Conservation (phyloP, 2,888 invertebrate species). For the Acleris sparsana region DNA sequence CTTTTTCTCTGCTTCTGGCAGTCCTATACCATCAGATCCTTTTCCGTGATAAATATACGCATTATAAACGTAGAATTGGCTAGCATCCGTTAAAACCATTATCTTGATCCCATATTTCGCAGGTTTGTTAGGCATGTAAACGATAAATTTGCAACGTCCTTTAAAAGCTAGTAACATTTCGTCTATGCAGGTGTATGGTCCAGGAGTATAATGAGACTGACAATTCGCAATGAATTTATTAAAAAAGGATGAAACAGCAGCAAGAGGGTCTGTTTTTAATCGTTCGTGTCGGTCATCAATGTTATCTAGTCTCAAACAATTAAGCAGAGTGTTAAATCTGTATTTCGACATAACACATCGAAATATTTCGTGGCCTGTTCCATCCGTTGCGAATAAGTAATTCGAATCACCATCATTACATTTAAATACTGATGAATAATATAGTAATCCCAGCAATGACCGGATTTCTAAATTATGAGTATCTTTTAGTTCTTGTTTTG, state of each 20-base stretch:
- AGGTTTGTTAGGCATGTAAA: slow-evolving; percentile 1
- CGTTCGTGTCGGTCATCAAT: slow-evolving; percentile 35
- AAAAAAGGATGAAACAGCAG: slow-evolving; percentile 39
- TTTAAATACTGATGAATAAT: slow-evolving; percentile 34
- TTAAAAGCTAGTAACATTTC: slow-evolving; percentile 21
- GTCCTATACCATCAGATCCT: slow-evolving; percentile 45
- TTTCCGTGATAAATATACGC: slow-evolving; percentile 40
- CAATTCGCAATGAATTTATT: slow-evolving; percentile 40
- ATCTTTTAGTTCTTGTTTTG: slow-evolving; percentile 29
- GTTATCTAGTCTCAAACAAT: slow-evolving; percentile 42
- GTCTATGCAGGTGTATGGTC: slow-evolving; percentile 38
- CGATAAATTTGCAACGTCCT: slow-evolving; percentile 12
- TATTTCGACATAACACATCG: slow-evolving; percentile 40
- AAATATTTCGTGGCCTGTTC: slow-evolving; percentile 40
- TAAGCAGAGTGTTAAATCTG: slow-evolving; percentile 39
- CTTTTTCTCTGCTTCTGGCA: slow-evolving; percentile 44
- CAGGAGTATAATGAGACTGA: slow-evolving; percentile 37
- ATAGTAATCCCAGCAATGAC: slow-evolving; percentile 34
- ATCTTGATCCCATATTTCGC: slow-evolving; percentile 11
- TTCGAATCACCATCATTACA: slow-evolving; percentile 26
- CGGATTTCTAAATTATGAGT: slow-evolving; percentile 35
- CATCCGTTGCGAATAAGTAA: slow-evolving; percentile 38
- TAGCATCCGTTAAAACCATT: slow-evolving; percentile 1
- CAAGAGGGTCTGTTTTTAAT: slow-evolving; percentile 35
- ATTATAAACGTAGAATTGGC: slow-evolving; percentile 9